Percentiles rank a stretch among this genome's conserved stretches.
phyloP scores from a whole-genome alignment of 2,888 invertebrate species.

The Lepidonotus clava region DNA sequence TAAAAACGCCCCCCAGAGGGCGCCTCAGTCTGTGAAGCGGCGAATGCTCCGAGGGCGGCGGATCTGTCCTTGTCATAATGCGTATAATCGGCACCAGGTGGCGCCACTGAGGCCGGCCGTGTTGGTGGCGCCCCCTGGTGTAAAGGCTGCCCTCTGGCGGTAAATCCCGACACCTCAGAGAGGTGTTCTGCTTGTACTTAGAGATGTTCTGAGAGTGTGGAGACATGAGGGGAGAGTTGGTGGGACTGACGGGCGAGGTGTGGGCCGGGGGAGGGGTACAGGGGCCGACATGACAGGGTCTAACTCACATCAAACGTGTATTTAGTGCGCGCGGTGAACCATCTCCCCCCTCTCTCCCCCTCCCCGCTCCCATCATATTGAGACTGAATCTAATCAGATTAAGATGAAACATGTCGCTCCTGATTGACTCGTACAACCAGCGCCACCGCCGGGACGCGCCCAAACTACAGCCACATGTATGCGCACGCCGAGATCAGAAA shows the following conservation, averaged over 20 bases:
- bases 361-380: neutral
- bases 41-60: neutral
- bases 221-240: too few species aligned
- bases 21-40: neutral
- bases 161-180: constrained; percentile 36
- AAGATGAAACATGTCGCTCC: constrained; percentile 32
- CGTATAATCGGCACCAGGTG: constrained; percentile 49
- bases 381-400: constrained; percentile 47
- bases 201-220: too few species aligned
- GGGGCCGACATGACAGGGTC: neutral
- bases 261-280: too few species aligned
- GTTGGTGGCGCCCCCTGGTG: neutral
- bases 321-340: constrained; percentile 42
- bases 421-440: constrained; percentile 45
- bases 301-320: constrained; percentile 46
- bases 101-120: neutral
- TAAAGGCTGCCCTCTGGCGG: neutral
- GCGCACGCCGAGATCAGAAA: neutral
- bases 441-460: neutral
- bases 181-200: too few species aligned
- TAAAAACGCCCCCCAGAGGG: neutral
- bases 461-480: constrained; percentile 46
- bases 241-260: too few species aligned
- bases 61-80: constrained; percentile 50
- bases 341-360: neutral